Base-by-base conservation (phyloP, 2,113 vertebrate species). In the Tetrax tetrax region DNA sequence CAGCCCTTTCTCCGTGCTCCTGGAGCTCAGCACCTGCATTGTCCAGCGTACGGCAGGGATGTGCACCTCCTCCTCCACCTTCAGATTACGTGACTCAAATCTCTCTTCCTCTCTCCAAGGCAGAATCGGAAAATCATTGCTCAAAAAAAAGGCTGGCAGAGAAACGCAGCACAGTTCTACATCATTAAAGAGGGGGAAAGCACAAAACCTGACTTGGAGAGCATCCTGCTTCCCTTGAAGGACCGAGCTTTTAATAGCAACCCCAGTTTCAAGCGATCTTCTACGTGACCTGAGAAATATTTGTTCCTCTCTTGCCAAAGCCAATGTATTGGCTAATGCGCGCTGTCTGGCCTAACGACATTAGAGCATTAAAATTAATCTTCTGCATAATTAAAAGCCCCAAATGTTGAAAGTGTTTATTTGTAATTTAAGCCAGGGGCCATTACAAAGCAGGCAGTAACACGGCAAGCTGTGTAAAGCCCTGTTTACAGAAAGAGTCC, bases 351-450 rank as follows among this genome's bases (percentile, higher is more conserved):
- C 64, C 59, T 69, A 83, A 88, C 23, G 72, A 74, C 84, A 87
- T 57, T 31, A 89, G 5, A 89, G 69, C 81, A 91, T 64, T 92
- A 79, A 70, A 91, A 91, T 85, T 71, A 41, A 95, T 84, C 65
- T 85, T 41, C 77, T 75, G 81, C 83, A n/a, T 93, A 91, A 96
- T 93, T 93, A 94, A 94, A 95, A 94, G 83, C 60, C 18, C 51
- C 16, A 91, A 91, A 68, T 1, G 17, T n/a, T 70, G 37, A 41
- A 72, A 77, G 57, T 54, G 18, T 35, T 31, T 33, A 43, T 19
- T 37, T 48, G 68, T 85, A 59, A 86, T 77, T 92, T 89, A 59
- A 77, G 70, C 33, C 38, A 31, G 51, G 84, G 65, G 83, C 83
- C 72, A 43, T 66, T 59, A 51, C 74, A 92, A 89, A 95, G 53